phyloP scores from a whole-genome alignment of 2,113 vertebrate species.

The Mormyrus iriodes region DNA sequence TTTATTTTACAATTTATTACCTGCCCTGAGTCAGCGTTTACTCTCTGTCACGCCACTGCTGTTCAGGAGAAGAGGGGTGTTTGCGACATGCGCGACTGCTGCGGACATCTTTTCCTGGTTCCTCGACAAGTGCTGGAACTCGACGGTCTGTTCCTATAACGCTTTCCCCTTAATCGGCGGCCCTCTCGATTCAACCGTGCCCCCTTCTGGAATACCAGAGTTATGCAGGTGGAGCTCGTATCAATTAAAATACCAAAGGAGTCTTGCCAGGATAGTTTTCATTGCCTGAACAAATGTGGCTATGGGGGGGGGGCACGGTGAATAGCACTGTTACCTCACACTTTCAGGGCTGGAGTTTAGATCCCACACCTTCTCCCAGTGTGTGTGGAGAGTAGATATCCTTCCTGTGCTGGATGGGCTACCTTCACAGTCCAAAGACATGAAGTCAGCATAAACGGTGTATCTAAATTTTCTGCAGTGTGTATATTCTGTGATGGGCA shows the following conservation, averaged over 20 bases:
- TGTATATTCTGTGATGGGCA: not conserved
- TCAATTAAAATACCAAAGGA: not conserved
- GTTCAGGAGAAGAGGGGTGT: not conserved
- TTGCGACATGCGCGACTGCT: not conserved
- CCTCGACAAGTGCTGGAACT: not conserved
- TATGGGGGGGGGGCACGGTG: not conserved
- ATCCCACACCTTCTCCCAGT: not conserved
- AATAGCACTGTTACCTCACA: not conserved
- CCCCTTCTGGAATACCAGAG: not conserved
- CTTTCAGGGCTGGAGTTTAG: not conserved
- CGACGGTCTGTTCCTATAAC: not conserved
- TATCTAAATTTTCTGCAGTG: not conserved
- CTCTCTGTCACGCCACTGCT: constrained; percentile 18
- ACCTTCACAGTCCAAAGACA: not conserved
- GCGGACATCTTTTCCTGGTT: not conserved
- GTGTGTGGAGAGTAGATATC: not conserved
- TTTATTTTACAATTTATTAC: constrained; percentile 64
- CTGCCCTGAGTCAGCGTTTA: constrained; percentile 47
- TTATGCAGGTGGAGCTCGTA: not conserved
- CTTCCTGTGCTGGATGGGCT: not conserved
- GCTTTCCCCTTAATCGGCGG: not conserved
- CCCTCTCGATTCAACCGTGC: not conserved
- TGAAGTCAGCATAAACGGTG: not conserved
- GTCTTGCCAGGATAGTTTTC: not conserved
- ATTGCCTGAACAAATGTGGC: not conserved